Percentiles rank a stretch among this genome's conserved stretches.
These are phyloP conservation scores for Phymorhynchus buccinoides DNA, from an alignment of 1,140 invertebrate genomes.

Conservation along the genomic window DNA sequence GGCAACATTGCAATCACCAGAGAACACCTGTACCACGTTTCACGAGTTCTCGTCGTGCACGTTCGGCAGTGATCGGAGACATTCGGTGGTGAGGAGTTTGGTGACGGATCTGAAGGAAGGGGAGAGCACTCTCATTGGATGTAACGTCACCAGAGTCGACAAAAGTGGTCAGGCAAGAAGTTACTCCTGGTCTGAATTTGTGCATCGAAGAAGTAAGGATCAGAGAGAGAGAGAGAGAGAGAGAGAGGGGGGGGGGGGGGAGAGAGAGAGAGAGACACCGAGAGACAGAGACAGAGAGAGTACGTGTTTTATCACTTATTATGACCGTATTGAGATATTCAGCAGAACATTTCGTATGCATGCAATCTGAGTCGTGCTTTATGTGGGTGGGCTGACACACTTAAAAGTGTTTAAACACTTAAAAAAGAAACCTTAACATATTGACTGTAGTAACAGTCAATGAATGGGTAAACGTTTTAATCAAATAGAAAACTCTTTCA, in stretches of 20 bases:
- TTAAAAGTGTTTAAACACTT: too few relatives aligned
- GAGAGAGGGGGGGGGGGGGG: too few relatives aligned
- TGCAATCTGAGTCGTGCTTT: too few relatives aligned
- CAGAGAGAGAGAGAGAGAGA: too few relatives aligned
- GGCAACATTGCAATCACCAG: neutral
- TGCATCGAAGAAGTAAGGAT: constrained; percentile 17
- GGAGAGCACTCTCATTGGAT: neutral
- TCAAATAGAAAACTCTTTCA: too few relatives aligned
- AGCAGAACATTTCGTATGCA: too few relatives aligned
- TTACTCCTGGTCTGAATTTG: constrained; percentile 14
- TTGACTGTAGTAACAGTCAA: too few relatives aligned
- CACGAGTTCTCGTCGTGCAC: constrained; percentile 29
- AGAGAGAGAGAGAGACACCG: neutral
- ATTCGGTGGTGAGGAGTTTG: neutral
- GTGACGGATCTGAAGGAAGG: constrained; percentile 25
- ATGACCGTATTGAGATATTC: too few relatives aligned
- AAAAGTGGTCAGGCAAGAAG: neutral
- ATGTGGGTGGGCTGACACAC: too few relatives aligned
- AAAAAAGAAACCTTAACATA: too few relatives aligned
- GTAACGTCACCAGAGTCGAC: constrained; percentile 7
- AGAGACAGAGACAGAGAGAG: neutral
- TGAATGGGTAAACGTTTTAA: too few relatives aligned
- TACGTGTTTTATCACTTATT: too few relatives aligned
- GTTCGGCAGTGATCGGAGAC: neutral
- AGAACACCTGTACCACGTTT: constrained; percentile 28